These are phyloP conservation scores for Metallyticus violacea DNA, from an alignment of 2,888 invertebrate species.

Conservation along the genomic window DNA sequence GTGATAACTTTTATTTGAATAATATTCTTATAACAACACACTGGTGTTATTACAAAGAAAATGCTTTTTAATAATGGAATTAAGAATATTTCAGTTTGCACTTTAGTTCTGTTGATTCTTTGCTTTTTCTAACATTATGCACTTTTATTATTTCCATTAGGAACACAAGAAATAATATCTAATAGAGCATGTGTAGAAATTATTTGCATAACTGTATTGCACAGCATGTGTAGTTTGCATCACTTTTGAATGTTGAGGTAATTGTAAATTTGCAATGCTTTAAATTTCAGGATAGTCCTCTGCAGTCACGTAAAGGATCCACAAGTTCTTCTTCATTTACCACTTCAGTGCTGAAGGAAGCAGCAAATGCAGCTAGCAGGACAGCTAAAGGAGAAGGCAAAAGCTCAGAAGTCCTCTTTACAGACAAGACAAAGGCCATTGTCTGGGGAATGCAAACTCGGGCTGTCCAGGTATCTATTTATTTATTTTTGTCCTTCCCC, in stretches of 20 bases:
- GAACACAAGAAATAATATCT: neutral
- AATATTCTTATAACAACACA: too few relatives aligned
- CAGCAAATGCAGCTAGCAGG: slow-evolving; percentile 16
- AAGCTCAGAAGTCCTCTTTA: slow-evolving; percentile 58
- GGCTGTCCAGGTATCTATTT: slow-evolving; percentile 84
- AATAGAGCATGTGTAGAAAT: neutral
- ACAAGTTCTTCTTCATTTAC: slow-evolving; percentile 31
- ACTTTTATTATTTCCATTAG: neutral
- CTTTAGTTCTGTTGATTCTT: neutral
- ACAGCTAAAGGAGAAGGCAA: slow-evolving; percentile 40
- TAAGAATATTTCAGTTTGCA: too few relatives aligned
- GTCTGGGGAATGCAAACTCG: slow-evolving; percentile 99
- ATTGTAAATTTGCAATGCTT: neutral
- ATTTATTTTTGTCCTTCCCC: too few relatives aligned
- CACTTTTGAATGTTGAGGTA: neutral
- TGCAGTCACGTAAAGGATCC: slow-evolving; percentile 34
- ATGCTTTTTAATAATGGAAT: too few relatives aligned
- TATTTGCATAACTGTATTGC: neutral
- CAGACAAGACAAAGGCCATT: slow-evolving; percentile 83
- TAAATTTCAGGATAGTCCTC: slow-evolving; percentile 33
- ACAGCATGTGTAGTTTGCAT: neutral
- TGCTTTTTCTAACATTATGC: neutral
- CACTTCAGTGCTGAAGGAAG: slow-evolving; percentile 20
- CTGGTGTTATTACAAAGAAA: too few relatives aligned
- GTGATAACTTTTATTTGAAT: neutral